Evolutionary conservation across 2,888 invertebrate genomes (phyloP).

Genomic region (Yponomeuta plumbellus): DNA sequence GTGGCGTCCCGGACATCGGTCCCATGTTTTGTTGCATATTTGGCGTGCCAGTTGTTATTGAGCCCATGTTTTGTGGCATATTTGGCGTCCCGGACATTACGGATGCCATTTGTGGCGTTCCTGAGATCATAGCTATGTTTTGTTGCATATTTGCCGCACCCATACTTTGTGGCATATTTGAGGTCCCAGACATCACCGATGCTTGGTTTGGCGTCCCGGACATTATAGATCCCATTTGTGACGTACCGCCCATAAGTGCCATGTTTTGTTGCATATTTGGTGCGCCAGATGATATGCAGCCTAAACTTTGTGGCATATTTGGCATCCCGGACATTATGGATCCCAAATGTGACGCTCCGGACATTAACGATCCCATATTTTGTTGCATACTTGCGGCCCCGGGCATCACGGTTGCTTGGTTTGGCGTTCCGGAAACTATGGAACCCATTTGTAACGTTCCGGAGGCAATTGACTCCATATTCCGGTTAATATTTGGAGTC

Average conservation of each 20-base stretch:
- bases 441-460: neutral
- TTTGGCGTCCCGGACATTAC: neutral
- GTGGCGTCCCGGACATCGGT: constrained; percentile 36
- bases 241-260: neutral
- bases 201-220: constrained; percentile 38
- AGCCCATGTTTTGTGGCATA: neutral
- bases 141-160: neutral
- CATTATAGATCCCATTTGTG: neutral
- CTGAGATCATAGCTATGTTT: neutral
- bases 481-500: neutral
- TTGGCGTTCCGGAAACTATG: neutral
- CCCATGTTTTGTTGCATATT: neutral
- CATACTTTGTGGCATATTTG: neutral
- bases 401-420: neutral
- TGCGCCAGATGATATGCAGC: neutral
- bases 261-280: neutral
- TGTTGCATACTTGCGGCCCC: neutral
- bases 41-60: neutral
- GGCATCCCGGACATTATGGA: neutral
- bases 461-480: neutral
- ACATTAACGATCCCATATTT: neutral
- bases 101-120: neutral
- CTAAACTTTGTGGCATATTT: neutral
- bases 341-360: neutral
- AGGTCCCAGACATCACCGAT: neutral